Conservation (phyloP, 2,888 invertebrate species). For the Epirrhoe alternata region DNA sequence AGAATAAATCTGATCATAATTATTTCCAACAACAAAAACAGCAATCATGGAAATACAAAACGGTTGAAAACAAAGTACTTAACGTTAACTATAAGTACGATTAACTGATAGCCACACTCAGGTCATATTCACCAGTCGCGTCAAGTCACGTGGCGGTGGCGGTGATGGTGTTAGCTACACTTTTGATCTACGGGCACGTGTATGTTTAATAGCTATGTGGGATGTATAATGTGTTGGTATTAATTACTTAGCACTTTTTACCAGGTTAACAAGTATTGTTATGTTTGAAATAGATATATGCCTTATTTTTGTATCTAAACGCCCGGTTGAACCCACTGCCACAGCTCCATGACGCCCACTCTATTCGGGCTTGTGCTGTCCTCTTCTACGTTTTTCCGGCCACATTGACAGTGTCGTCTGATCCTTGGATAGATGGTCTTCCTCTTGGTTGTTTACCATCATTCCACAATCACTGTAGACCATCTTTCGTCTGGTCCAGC, state of each 20-base stretch:
- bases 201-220: slow-evolving; percentile 6
- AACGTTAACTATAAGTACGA: slow-evolving; percentile 14
- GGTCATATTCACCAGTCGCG: not conserved
- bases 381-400: too few species aligned
- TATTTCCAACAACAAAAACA: not conserved
- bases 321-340: too few species aligned
- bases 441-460: too few species aligned
- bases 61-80: slow-evolving; percentile 19
- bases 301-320: too few species aligned
- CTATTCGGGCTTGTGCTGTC: too few species aligned
- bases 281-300: too few species aligned
- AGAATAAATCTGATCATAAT: not conserved
- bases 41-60: not conserved
- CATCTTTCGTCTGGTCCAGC: too few species aligned
- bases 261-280: too few species aligned
- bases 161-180: slow-evolving; percentile 16
- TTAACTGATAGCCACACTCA: not conserved
- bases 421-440: too few species aligned
- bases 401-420: too few species aligned
- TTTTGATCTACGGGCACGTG: slow-evolving; percentile 21
- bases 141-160: slow-evolving; percentile 23
- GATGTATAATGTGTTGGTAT: not conserved
- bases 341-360: too few species aligned
- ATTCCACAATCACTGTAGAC: too few species aligned
- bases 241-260: not conserved